Base-by-base conservation (phyloP, 2,888 invertebrate species). In the Drosophila affinis region DNA sequence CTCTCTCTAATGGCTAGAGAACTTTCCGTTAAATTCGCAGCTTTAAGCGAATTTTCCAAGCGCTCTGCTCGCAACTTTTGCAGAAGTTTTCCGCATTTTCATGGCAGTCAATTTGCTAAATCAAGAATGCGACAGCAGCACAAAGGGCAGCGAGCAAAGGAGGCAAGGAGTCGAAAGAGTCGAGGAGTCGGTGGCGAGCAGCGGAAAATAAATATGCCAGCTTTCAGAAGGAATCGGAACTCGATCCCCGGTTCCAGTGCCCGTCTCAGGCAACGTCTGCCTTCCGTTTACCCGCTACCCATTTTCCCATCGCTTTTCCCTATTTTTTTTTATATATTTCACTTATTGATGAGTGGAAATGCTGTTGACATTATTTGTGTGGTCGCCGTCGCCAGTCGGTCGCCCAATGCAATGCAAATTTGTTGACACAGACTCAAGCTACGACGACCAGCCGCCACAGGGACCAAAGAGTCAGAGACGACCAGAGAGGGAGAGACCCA, bases 361-460 rank as follows among this genome's bases (percentile, higher is more conserved):
- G 87, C 76, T 83, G 84, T 80, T 87, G 81, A 81, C 87, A 81
- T 87, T 78, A 81, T 84, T 87, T 78, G 84, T 86, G 81, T 68
- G 81, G 78, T 74, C 58, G 73, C 57, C 70, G 81, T 76, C 78
- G 84, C 87, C 81, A 72, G 84, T 81, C 81, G 81, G 83, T 72
- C 86, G 80, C 70, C 81, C 54, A 45, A 65, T 65, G 48, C 78
- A 78, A 87, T 87, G 87, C 87, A 81, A 76, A 84, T 76, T 82
- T 70, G 68, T 78, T 71, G 84, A 74, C 84, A 70, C 62, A 58
- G 57, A 63, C 64, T 46, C 53, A 52, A 52, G 49, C 63, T 47
- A 52, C 52, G 32, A 44, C 32, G 34, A 51, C 29, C 44, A 14
- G 39, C 39, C n/a, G 39, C 39, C n/a, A 39, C 12, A 34, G 34